Evolutionary conservation across 2,888 invertebrate genomes (phyloP).

Genomic region (Cataglyphis albicans): DNA sequence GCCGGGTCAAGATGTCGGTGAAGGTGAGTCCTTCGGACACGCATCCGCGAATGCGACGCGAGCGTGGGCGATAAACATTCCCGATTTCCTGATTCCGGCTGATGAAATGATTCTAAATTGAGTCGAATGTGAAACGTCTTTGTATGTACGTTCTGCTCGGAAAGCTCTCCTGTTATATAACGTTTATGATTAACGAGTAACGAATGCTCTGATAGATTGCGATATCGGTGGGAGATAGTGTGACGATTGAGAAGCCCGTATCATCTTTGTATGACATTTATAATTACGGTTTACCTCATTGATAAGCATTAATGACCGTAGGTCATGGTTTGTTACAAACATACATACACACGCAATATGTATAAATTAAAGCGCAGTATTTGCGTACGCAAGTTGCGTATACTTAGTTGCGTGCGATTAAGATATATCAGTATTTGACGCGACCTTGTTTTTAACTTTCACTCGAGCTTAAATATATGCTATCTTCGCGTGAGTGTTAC

Average conservation of each 20-base stretch:
- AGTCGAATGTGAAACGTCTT: background rate
- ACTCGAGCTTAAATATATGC: background rate
- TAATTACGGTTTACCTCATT: background rate
- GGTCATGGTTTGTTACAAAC: slow-evolving; percentile 21
- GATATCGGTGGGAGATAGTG: background rate
- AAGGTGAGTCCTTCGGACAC: slow-evolving; percentile 79
- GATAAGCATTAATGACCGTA: slow-evolving; percentile 15
- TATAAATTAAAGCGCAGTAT: background rate
- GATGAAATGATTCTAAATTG: background rate
- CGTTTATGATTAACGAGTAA: slow-evolving; percentile 18
- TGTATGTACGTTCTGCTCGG: slow-evolving; percentile 5
- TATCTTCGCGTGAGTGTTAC: background rate
- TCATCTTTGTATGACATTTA: background rate
- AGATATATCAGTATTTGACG: background rate
- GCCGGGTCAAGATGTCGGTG: slow-evolving; percentile 83
- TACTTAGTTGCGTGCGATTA: background rate
- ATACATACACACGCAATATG: background rate
- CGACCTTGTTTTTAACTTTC: background rate
- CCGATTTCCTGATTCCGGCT: slow-evolving; percentile 8
- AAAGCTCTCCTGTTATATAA: slow-evolving; percentile 23
- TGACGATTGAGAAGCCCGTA: background rate
- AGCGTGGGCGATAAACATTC: background rate
- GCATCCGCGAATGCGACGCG: slow-evolving; percentile 15
- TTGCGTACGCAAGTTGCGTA: background rate
- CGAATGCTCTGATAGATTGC: background rate